Evolutionary conservation across 2,888 invertebrate species (phyloP).

Genomic region (Plebejus anna): DNA sequence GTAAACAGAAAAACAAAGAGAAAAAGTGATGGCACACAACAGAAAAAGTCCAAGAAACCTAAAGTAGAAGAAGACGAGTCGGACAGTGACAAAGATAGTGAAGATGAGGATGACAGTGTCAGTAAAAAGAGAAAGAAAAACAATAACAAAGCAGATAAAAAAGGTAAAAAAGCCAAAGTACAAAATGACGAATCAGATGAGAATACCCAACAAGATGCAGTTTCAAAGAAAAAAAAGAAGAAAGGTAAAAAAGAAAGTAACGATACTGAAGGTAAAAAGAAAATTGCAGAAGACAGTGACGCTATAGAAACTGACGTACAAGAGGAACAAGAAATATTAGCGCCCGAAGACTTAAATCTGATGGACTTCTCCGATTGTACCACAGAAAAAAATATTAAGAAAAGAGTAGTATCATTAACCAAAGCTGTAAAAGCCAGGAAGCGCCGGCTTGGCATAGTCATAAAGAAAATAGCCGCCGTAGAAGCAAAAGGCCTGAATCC

Average conservation of each 20-base stretch:
- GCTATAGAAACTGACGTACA: constrained; percentile 59
- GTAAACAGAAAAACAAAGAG: background rate
- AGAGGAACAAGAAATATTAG: constrained; percentile 52
- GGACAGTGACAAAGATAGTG: constrained; percentile 16
- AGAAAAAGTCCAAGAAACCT: background rate
- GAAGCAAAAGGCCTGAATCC: constrained; percentile 58
- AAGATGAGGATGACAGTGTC: constrained; percentile 31
- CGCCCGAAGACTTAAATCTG: constrained; percentile 53
- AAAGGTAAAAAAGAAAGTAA: constrained; percentile 33
- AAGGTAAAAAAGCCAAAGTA: constrained; percentile 43
- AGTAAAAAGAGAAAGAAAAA: constrained; percentile 31
- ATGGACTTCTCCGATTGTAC: constrained; percentile 58
- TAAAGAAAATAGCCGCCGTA: constrained; percentile 53
- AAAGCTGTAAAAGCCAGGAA: constrained; percentile 54
- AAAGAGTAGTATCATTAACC: constrained; percentile 49
- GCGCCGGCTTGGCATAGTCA: constrained; percentile 47
- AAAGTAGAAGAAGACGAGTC: background rate
- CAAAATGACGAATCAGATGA: background rate
- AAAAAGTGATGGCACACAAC: background rate
- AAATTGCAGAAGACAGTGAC: constrained; percentile 56
- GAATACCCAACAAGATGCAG: constrained; percentile 28
- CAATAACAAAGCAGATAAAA: constrained; percentile 32
- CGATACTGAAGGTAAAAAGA: constrained; percentile 33
- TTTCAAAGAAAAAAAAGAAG: constrained; percentile 35
- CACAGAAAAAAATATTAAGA: constrained; percentile 53